These are phyloP conservation scores for Pogoniulus pusillus DNA, from an alignment of 2,797 vertebrate species.

Conservation along the genomic window DNA sequence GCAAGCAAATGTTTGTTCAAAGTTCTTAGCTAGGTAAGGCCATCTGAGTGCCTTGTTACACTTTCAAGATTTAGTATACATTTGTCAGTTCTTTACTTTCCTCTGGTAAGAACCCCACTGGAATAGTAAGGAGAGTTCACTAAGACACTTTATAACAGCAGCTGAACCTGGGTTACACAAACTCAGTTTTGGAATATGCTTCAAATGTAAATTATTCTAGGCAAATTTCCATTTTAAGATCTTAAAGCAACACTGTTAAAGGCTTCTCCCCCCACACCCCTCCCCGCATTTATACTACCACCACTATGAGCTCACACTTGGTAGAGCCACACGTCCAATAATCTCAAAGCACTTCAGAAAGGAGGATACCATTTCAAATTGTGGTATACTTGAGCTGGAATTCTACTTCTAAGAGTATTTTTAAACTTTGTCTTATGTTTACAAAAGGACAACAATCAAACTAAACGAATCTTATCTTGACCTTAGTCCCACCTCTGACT, in stretches of 20 bases:
- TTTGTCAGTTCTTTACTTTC: constrained; percentile 51
- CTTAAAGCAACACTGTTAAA: not conserved
- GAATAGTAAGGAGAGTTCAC: constrained; percentile 28
- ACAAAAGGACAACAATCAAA: constrained; percentile 24
- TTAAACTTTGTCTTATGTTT: constrained; percentile 12
- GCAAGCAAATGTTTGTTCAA: constrained; percentile 54
- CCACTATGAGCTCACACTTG: not conserved
- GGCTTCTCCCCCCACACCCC: not conserved
- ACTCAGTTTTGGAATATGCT: constrained; percentile 35
- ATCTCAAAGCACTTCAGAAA: constrained; percentile 44
- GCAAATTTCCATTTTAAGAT: constrained; percentile 14
- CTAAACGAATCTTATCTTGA: not conserved
- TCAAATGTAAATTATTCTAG: not conserved
- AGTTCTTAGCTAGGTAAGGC: constrained; percentile 7
- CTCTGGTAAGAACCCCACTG: constrained; percentile 21
- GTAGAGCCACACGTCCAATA: not conserved
- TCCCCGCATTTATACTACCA: not conserved
- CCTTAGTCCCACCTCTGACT: not conserved
- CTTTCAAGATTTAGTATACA: constrained; percentile 30
- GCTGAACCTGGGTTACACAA: constrained; percentile 44
- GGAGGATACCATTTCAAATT: not conserved
- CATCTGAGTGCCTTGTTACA: constrained; percentile 9
- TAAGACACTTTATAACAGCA: constrained; percentile 54
- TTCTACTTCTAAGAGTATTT: not conserved
- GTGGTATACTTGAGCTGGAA: not conserved